Conservation (phyloP, 1,140 invertebrate species). For the Apolygus lucorum region DNA sequence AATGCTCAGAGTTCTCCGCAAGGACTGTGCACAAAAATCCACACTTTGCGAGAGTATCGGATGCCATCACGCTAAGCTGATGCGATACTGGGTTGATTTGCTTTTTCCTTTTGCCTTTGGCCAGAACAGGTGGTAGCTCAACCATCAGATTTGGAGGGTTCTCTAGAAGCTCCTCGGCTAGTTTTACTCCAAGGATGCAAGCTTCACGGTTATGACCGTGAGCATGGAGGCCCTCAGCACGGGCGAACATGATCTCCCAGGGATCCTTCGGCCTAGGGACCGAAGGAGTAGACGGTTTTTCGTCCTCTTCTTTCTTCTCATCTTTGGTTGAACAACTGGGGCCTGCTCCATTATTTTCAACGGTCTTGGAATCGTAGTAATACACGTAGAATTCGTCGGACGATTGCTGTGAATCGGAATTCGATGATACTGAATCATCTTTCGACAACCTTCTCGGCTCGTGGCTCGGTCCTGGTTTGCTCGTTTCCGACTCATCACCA, state of each 20-base stretch:
- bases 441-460: constrained; percentile 48
- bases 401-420: constrained; percentile 61
- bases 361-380: constrained; percentile 61
- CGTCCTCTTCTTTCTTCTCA: constrained; percentile 26
- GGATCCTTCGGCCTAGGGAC: constrained; percentile 29
- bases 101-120: constrained; percentile 64
- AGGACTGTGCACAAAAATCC: constrained; percentile 87
- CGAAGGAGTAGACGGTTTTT: constrained; percentile 2
- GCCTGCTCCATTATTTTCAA: constrained; percentile 28
- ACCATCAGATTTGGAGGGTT: constrained; percentile 83
- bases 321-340: constrained; percentile 30
- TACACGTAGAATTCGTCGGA: constrained; percentile 78
- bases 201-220: constrained; percentile 89
- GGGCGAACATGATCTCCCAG: constrained; percentile 65
- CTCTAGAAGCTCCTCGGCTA: constrained; percentile 80
- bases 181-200: constrained; percentile 72
- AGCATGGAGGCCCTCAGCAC: constrained; percentile 90
- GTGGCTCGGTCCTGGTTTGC: constrained; percentile 11
- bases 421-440: constrained; percentile 50
- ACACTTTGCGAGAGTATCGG: constrained; percentile 85
- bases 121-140: constrained; percentile 58
- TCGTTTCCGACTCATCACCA: constrained; percentile 28
- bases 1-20: constrained; percentile 84
- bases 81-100: constrained; percentile 73
- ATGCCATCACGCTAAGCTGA: constrained; percentile 77